A percentile compares a stretch with the other conserved stretches of the same genome.
phyloP scores from a whole-genome alignment of 2,113 vertebrate genomes.

The Calyptomena viridis region DNA sequence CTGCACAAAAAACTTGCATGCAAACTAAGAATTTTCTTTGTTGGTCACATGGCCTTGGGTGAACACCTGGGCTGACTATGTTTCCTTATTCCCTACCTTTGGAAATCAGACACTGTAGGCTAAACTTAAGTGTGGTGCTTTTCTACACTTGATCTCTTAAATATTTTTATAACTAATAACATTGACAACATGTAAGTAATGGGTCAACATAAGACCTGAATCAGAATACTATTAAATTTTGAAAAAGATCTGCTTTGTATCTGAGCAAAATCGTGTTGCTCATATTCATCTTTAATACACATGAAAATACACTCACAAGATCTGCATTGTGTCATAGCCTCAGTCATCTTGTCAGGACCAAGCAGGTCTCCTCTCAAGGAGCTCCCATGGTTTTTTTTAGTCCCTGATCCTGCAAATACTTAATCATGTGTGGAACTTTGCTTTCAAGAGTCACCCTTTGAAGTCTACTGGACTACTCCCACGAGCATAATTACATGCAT shows the following conservation, averaged over 20 bases:
- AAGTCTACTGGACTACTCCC: slow-evolving; percentile 15
- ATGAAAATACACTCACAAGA: neutral
- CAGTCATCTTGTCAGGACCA: neutral
- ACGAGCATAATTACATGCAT: neutral
- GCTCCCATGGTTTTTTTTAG: neutral
- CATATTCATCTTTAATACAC: neutral
- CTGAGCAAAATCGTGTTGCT: neutral
- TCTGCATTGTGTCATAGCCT: neutral
- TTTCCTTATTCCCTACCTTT: neutral
- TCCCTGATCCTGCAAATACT: neutral
- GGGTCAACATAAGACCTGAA: neutral
- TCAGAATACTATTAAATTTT: neutral
- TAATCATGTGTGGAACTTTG: slow-evolving; percentile 1
- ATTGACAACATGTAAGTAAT: neutral
- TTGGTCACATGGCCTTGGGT: neutral
- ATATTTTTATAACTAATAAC: neutral
- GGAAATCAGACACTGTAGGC: neutral
- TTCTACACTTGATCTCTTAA: neutral
- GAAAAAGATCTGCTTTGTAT: neutral
- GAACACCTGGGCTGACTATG: neutral
- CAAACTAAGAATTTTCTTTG: neutral
- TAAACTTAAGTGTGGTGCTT: neutral
- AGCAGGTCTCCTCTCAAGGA: neutral
- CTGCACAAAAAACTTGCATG: neutral
- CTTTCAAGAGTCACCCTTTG: slow-evolving; percentile 10